Conservation (phyloP, 1,140 invertebrate genomes). For the Eueides isabella region DNA sequence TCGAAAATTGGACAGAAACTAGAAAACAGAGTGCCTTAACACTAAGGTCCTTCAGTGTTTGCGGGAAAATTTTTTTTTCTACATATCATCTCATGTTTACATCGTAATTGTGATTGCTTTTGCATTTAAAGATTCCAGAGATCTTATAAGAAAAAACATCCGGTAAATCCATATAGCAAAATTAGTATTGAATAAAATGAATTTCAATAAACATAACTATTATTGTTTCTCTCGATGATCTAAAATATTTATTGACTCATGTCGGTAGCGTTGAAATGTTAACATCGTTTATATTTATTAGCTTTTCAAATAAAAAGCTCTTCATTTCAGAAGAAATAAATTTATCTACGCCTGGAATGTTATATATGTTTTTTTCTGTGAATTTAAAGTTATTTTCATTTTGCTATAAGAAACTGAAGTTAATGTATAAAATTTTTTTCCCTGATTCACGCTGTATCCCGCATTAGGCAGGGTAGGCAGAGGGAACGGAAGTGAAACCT, state of each 20-base stretch:
- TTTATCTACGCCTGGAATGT: neutral
- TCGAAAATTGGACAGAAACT: no score
- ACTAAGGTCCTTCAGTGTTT: no score
- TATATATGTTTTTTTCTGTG: neutral
- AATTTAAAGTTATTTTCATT: neutral
- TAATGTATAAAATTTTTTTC: neutral
- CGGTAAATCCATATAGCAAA: neutral
- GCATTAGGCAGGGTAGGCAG: no score
- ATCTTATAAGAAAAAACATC: no score
- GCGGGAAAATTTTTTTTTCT: no score
- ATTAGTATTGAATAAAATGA: neutral
- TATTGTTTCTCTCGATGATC: neutral
- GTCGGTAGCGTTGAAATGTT: slow-evolving; percentile 17
- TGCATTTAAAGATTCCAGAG: no score
- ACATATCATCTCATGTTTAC: no score
- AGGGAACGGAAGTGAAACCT: neutral
- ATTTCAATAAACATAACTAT: slow-evolving; percentile 15
- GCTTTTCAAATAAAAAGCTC: slow-evolving; percentile 10
- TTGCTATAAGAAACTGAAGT: neutral
- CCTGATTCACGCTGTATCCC: no score
- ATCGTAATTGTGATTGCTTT: no score
- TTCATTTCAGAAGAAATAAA: slow-evolving; percentile 14
- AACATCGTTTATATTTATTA: slow-evolving; percentile 21
- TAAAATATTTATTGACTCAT: slow-evolving; percentile 8
- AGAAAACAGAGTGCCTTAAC: no score